Evolutionary conservation across 2,113 vertebrate species (phyloP).

Genomic region (Rhinolophus sinicus): DNA sequence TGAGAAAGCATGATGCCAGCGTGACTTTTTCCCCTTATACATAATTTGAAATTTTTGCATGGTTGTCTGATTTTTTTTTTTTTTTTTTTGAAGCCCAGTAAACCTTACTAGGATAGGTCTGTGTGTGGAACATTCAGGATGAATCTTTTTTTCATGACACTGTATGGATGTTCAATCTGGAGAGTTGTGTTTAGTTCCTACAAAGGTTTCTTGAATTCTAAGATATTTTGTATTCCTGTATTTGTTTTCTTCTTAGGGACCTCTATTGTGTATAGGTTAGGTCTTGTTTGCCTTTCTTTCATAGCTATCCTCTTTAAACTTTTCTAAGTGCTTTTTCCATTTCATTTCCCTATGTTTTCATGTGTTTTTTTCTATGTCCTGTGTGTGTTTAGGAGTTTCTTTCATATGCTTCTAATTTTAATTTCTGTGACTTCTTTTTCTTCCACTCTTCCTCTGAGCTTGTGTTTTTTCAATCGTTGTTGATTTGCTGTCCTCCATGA

Average conservation of each 20-base stretch:
- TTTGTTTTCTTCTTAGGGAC: background rate
- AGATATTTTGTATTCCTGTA: background rate
- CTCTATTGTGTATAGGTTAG: background rate
- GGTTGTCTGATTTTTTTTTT: background rate
- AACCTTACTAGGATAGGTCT: background rate
- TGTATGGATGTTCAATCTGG: background rate
- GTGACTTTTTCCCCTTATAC: background rate
- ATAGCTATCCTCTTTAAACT: background rate
- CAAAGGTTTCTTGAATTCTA: background rate
- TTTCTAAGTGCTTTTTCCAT: background rate
- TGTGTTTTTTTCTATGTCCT: background rate
- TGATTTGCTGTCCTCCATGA: background rate
- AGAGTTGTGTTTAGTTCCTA: background rate
- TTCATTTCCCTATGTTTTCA: background rate
- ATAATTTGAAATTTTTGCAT: background rate
- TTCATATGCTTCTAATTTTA: background rate
- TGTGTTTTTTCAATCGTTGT: background rate
- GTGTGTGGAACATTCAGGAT: background rate
- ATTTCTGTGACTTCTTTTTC: background rate
- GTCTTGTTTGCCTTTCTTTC: background rate
- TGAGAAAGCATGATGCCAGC: background rate
- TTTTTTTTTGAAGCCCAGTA: background rate
- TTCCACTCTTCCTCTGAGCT: background rate
- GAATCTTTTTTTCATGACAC: background rate
- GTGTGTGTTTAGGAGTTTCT: background rate